Evolutionary conservation across 2,113 vertebrate species (phyloP), one percentile per base, ranked within the genome.

Genomic region (Syngnathus scovelli): DNA sequence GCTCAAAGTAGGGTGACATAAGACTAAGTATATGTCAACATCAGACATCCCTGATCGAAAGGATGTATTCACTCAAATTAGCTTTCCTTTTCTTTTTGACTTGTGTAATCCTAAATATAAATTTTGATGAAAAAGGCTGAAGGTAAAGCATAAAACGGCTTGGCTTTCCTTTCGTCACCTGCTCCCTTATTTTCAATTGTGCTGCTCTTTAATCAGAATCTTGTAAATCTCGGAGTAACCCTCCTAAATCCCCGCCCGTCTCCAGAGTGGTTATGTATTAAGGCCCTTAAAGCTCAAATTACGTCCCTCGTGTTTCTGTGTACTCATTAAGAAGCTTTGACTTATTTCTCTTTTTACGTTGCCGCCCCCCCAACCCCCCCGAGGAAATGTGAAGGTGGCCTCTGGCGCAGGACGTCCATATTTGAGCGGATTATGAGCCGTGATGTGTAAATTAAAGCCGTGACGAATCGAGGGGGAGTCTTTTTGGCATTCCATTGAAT

Each of bases 401-500:
- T 65, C 63, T 65, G 44, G 33, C 27, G 63, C 44, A 38, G 75
- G 67, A 81, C 79, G 85, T 76, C 77, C 83, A 81, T 66, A 85
- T 80, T 70, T 56, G 78, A 84, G 19, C 74, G 71, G 86, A 90
- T 90, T 86, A 92, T 80, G 71, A 85, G 82, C 75, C 86, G 80
- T 91, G 89, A 87, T 91, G 88, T 92, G 91, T 92, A 85, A 84
- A 90, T 92, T 91, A 91, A 89, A 90, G 89, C 66, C 58, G 81
- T 84, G 89, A 89, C 90, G 83, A 90, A 91, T 91, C 81, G 77
- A 88, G 86, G 83, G 79, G 86, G 83, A 88, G 84, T 90, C 83
- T 84, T 86, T 85, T 82, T 81, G 80, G 69, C 90, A 87, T 90
- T 89, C 87, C 85, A 89, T 88, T 89, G 88, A 91, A 91, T 89